A percentile compares a stretch with the other conserved stretches of the same genome.
Conservation (phyloP, 2,113 vertebrate species). For the Furnarius figulus region DNA sequence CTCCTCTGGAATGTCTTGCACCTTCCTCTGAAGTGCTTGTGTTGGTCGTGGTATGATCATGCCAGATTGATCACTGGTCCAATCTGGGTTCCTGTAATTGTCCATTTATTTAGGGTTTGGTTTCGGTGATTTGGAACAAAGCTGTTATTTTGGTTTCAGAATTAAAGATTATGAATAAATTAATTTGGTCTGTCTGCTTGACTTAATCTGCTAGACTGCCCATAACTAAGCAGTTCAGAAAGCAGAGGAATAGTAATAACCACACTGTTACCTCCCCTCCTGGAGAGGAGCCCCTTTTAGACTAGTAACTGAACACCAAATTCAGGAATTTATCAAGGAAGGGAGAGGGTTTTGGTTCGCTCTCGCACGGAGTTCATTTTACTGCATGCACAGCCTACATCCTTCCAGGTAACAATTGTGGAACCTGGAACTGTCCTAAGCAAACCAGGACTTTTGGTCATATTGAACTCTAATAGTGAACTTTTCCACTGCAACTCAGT, state of each 20-base stretch:
- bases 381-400: background rate
- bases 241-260: background rate
- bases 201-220: background rate
- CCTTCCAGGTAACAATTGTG: slow-evolving; percentile 49
- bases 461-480: slow-evolving; percentile 55
- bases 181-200: slow-evolving; percentile 34
- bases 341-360: background rate
- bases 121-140: slow-evolving; percentile 12
- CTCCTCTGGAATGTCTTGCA: background rate
- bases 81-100: background rate
- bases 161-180: slow-evolving; percentile 26
- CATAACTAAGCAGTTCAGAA: background rate
- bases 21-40: background rate
- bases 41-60: background rate
- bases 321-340: background rate
- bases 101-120: background rate
- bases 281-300: background rate
- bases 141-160: background rate
- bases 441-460: slow-evolving; percentile 49
- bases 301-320: background rate
- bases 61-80: background rate
- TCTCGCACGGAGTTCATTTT: background rate
- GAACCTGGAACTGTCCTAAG: slow-evolving; percentile 51
- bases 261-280: background rate
- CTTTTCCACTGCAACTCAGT: slow-evolving; percentile 71